Conservation (phyloP, 1,140 invertebrate species). For the Hyphantria cunea region DNA sequence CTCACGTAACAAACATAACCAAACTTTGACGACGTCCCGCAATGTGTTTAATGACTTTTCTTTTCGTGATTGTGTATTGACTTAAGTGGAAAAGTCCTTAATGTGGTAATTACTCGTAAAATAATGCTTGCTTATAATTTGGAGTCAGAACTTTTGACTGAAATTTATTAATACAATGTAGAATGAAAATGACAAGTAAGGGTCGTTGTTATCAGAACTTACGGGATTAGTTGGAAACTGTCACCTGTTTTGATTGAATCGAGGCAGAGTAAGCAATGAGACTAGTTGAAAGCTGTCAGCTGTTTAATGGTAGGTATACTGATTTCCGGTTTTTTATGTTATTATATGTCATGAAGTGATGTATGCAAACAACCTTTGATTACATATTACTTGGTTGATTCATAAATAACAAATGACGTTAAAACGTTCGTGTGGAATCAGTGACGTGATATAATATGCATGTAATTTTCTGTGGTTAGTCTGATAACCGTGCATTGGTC, state of each 20-base stretch:
- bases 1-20: conserved; percentile 32
- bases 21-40: conserved; percentile 34
- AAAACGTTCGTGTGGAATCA: background rate
- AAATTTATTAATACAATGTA: conserved; percentile 30
- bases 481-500: background rate
- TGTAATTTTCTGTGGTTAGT: conserved; percentile 1
- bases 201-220: conserved; percentile 28
- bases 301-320: conserved; percentile 23
- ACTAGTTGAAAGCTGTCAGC: conserved; percentile 29
- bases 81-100: conserved; percentile 32
- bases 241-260: conserved; percentile 29
- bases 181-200: conserved; percentile 28
- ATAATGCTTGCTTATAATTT: background rate
- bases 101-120: conserved; percentile 1
- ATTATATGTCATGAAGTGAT: conserved; percentile 1
- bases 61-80: conserved; percentile 32
- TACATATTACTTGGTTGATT: background rate
- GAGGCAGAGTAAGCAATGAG: conserved; percentile 26
- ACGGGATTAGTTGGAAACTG: conserved; percentile 21
- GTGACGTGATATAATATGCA: conserved; percentile 4
- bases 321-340: background rate
- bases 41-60: conserved; percentile 11
- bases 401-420: conserved; percentile 3
- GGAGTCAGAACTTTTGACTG: conserved; percentile 7
- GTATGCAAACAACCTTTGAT: background rate